Evolutionary conservation across 2,888 invertebrate genomes (phyloP), one percentile per base, ranked within the genome.

Genomic region (Metalampra italica): DNA sequence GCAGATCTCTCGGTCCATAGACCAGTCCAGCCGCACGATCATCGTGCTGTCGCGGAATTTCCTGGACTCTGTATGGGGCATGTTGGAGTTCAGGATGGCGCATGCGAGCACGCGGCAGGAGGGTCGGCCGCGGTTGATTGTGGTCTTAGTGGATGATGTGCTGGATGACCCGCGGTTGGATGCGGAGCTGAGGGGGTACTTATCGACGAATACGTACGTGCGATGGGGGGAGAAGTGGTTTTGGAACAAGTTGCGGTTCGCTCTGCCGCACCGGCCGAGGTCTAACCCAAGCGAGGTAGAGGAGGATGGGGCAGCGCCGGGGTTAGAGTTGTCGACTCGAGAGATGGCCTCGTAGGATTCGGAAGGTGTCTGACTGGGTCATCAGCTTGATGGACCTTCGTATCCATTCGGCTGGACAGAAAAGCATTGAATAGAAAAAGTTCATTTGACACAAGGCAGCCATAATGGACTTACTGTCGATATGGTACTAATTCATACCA

Each of bases 171-270:
- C 55, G 0, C 30, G 60, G 0, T 15, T 39, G 13, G 59, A 66
- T 0, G 57, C 57, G 0, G 68, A 96, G 13, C 90, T 92, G 56
- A 90, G 92, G 1, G 39, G 39, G 0, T 55, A 63, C 0, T 95
- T 95, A 66, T 79, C 96, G 5, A 90, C 91, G 39, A 93, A 92
- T 71, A 95, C 96, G 0, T 96, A 95, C 58, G 88, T 96, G 0
- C 92, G 94, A 57, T 95, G 94, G 93, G 94, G 92, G 0, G 95
- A 96, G 62, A 92, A 93, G 0, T 93, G 93, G 91, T 96, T 96
- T 71, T 95, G 94, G 94, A 91, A 94, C 36, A 94, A 94, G 62
- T 72, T 96, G 14, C 85, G 91, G 22, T 94, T 94, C 63, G 94
- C 95, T 0, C 75, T 96, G 64, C 95, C 71, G n/a, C n/a, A n/a